A percentile compares a stretch with the other conserved stretches of the same genome.
phyloP scores from a whole-genome alignment of 2,113 vertebrate species.

The Columba livia region DNA sequence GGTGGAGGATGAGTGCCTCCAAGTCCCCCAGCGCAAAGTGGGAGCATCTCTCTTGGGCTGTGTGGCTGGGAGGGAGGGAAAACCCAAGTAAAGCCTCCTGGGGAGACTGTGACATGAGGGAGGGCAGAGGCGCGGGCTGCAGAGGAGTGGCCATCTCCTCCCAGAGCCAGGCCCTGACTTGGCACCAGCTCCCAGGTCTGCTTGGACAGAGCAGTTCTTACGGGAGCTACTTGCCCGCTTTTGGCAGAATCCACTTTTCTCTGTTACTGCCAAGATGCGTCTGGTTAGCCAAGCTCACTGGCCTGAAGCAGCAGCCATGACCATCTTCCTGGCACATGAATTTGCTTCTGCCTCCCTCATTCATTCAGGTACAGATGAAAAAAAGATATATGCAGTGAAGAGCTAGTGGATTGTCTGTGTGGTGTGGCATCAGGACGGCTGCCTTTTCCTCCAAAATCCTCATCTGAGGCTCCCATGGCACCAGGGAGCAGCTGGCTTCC shows the following conservation, averaged over 20 bases:
- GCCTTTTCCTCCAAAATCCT: background rate
- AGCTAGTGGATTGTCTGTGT: background rate
- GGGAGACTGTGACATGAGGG: accelerated
- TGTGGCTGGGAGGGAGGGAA: background rate
- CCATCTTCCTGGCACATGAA: background rate
- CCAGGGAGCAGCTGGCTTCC: background rate
- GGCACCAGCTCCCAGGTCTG: background rate
- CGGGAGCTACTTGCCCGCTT: accelerated
- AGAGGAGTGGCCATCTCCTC: background rate
- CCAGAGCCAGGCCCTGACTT: background rate
- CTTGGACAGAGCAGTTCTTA: background rate
- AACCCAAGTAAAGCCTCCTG: background rate
- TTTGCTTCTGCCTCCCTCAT: background rate
- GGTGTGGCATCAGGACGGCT: background rate
- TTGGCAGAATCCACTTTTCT: background rate
- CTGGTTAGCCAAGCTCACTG: background rate
- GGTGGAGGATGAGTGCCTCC: background rate
- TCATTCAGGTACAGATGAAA: background rate
- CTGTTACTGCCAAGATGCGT: background rate
- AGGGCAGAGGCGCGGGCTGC: background rate
- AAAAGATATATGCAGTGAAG: background rate
- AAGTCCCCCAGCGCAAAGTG: accelerated
- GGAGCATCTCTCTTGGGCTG: background rate
- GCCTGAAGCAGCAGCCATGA: background rate
- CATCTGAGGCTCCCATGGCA: background rate